Evolutionary conservation across 2,797 vertebrate genomes (phyloP).

Genomic region (Pangasius macronema): DNA sequence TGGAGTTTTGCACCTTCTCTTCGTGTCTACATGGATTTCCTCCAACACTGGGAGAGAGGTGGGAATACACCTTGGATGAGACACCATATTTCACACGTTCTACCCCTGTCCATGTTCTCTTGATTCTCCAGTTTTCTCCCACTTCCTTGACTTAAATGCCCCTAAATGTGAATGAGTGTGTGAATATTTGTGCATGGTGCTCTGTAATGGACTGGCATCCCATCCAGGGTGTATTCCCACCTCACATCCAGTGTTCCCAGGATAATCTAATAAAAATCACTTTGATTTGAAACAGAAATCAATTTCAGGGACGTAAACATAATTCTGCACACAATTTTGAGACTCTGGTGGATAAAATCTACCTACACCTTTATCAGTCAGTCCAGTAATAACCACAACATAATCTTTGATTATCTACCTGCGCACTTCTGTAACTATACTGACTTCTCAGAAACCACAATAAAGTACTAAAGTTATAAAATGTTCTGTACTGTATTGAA

Average conservation of each 20-base stretch:
- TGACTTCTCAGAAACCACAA: too few species aligned
- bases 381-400: neutral
- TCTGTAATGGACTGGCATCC: neutral
- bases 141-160: neutral
- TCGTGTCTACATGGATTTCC: neutral
- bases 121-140: neutral
- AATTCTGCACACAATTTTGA: neutral
- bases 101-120: neutral
- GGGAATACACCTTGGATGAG: neutral
- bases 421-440: neutral
- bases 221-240: neutral
- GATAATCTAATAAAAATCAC: neutral
- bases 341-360: neutral
- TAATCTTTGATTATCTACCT: neutral
- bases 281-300: neutral
- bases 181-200: neutral
- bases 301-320: neutral
- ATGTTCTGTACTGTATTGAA: neutral
- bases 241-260: neutral
- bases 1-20: neutral
- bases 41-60: neutral
- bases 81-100: neutral
- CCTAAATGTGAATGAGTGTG: neutral
- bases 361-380: neutral
- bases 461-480: neutral